Base-by-base conservation (phyloP, 2,797 vertebrate genomes). In the Lindbergichthys nudifrons region DNA sequence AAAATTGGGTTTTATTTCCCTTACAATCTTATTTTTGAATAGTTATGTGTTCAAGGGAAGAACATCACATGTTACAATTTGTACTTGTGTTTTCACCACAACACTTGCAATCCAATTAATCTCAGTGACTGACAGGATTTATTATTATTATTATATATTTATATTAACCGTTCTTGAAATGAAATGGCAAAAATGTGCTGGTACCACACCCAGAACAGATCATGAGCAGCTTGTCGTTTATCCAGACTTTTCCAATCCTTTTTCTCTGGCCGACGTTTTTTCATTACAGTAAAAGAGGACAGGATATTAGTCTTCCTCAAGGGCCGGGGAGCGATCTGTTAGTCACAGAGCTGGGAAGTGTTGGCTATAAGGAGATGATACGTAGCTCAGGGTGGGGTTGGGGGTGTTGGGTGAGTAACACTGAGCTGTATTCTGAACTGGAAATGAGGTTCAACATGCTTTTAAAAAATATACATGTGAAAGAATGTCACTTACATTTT, bases 261-360 rank as follows among this genome's bases (percentile, higher is more conserved):
- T 87, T 68, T 84, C 30, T 30, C 9, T 51, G 57, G 58, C 75
- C 63, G 61, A 43, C 26, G 26, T 77, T 83, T 81, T 91, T 90
- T 89, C 83, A 92, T 93, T 89, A 90, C 79, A 66, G 77, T 58
- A 74, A 78, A 77, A 50, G 67, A 84, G 76, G 84, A 92, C 91
- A 90, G 89, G 88, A 90, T 90, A 93, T 93, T 89, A 90, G 86
- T 92, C 87, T 88, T 90, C 85, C 83, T 87, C 84, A 81, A 67
- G 77, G 82, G 83, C 87, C 26, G 26, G 62, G 50, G 68, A 82
- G 78, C 47, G 54, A 82, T 83, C 77, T 77, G 81, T 82, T 90
- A 82, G 79, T 84, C 86, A 82, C 86, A 81, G 75, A 74, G 66
- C 73, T 67, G 73, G 74, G 76, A 66, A 82, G 59, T 82, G 80